A percentile compares a stretch with the other conserved stretches of the same genome.
phyloP scores from a whole-genome alignment of 2,888 invertebrate species.

The Andrena dorsata region DNA sequence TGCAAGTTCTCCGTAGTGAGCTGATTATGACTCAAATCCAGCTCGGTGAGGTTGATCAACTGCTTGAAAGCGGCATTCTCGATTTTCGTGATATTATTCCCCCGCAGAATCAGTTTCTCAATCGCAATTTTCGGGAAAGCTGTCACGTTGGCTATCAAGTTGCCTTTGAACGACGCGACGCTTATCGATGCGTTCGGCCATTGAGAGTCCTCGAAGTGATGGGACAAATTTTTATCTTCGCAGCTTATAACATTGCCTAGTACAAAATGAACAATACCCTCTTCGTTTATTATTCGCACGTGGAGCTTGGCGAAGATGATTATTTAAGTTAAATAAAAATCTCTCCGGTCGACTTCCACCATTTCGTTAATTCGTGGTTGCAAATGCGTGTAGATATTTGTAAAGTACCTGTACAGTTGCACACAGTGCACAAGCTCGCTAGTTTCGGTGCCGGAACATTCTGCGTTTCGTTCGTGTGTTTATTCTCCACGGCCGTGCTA shows the following conservation, averaged over 20 bases:
- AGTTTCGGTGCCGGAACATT: neutral
- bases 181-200: constrained; percentile 86
- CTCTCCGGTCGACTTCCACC: neutral
- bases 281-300: neutral
- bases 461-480: neutral
- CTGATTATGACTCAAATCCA: constrained; percentile 91
- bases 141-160: constrained; percentile 83
- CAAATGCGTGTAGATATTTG: too few relatives aligned
- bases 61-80: constrained; percentile 88
- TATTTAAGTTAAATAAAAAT: neutral
- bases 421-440: constrained; percentile 52
- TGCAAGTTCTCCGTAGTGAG: constrained; percentile 87
- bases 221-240: constrained; percentile 85
- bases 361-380: neutral
- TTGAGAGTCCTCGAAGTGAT: constrained; percentile 86
- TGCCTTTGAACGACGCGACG: constrained; percentile 75
- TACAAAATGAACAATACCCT: neutral
- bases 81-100: constrained; percentile 88
- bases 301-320: neutral
- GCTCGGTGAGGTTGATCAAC: constrained; percentile 87
- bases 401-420: constrained; percentile 70
- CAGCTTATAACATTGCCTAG: constrained; percentile 85
- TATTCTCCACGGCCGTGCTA: fast-evolving
- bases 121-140: constrained; percentile 86
- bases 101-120: constrained; percentile 87